Evolutionary conservation across 2,113 vertebrate species (phyloP).

Genomic region (Echinops telfairi): DNA sequence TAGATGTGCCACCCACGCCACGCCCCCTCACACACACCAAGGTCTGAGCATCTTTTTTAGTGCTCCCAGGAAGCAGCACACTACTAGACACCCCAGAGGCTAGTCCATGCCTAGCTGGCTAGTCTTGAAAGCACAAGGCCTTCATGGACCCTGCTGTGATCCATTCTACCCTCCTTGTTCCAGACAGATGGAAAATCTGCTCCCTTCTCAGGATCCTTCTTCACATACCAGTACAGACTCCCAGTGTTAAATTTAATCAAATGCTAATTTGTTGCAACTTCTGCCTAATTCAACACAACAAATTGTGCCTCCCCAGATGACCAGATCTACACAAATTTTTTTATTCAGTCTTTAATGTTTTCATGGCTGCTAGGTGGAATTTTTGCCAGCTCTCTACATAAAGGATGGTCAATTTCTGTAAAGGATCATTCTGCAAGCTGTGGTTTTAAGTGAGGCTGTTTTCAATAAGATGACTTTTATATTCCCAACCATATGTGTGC

Average conservation of each 20-base stretch:
- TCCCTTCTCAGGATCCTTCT: slow-evolving; percentile 30
- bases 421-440: background rate
- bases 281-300: slow-evolving; percentile 34
- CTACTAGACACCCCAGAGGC: background rate
- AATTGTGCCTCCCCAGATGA: slow-evolving; percentile 14
- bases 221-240: background rate
- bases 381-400: slow-evolving; percentile 16
- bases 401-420: slow-evolving; percentile 31
- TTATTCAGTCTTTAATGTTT: slow-evolving; percentile 8
- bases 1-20: background rate
- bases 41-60: background rate
- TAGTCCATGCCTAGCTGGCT: background rate
- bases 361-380: slow-evolving; percentile 10
- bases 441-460: slow-evolving; percentile 53
- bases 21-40: background rate
- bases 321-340: slow-evolving; percentile 18
- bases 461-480: slow-evolving; percentile 66
- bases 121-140: background rate
- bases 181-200: background rate
- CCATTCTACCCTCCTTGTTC: background rate
- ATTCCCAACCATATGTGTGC: slow-evolving; percentile 54
- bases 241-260: slow-evolving; percentile 5
- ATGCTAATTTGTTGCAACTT: slow-evolving; percentile 44
- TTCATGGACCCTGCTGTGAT: background rate
- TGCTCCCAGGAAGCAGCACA: background rate